These are phyloP conservation scores for Epizoanthus illoricatus DNA, from an alignment of 92 coral and sea anemone species.

Conservation along the genomic window DNA sequence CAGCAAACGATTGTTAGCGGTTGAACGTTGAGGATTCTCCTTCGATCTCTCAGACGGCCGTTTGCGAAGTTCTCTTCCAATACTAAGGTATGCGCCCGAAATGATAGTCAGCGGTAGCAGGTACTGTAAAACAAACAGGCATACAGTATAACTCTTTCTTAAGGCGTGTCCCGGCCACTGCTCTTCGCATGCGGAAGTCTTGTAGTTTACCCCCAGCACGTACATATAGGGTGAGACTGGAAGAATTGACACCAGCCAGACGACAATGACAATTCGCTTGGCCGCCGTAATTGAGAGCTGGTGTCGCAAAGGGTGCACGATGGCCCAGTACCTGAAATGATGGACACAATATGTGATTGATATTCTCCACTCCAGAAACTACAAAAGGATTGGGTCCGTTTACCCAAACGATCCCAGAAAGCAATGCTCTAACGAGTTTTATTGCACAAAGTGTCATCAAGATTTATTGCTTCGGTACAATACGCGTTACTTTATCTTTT, in stretches of 20 bases:
- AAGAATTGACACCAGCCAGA: slow-evolving; percentile 70
- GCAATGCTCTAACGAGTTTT: too few species aligned
- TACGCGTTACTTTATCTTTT: too few species aligned
- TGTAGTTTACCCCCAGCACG: slow-evolving; percentile 44
- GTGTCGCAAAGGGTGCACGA: slow-evolving; percentile 70
- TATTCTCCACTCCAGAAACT: too few species aligned
- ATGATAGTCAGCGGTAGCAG: slow-evolving; percentile 66
- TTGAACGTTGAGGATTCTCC: slow-evolving; percentile 23
- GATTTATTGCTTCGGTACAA: too few species aligned
- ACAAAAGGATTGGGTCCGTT: too few species aligned
- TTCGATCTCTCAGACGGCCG: background rate
- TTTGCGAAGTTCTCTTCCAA: slow-evolving; percentile 63
- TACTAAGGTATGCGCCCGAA: slow-evolving; percentile 67
- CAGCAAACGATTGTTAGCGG: slow-evolving; percentile 52
- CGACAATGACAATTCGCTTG: slow-evolving; percentile 58
- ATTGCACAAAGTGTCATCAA: too few species aligned
- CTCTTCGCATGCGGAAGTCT: slow-evolving; percentile 56
- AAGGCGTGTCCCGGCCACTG: slow-evolving; percentile 50
- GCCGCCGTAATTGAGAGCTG: slow-evolving; percentile 65
- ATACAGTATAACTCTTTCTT: slow-evolving; percentile 64
- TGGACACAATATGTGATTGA: too few species aligned
- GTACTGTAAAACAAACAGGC: slow-evolving; percentile 62
- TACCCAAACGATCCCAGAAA: too few species aligned
- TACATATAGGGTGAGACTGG: slow-evolving; percentile 69
- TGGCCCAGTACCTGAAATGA: slow-evolving; percentile 77